Percentiles rank a stretch among this genome's conserved stretches.
These are phyloP conservation scores for Stichopus horrens DNA, from an alignment of 53 echinoderm and acorn worm species.

Conservation along the genomic window DNA sequence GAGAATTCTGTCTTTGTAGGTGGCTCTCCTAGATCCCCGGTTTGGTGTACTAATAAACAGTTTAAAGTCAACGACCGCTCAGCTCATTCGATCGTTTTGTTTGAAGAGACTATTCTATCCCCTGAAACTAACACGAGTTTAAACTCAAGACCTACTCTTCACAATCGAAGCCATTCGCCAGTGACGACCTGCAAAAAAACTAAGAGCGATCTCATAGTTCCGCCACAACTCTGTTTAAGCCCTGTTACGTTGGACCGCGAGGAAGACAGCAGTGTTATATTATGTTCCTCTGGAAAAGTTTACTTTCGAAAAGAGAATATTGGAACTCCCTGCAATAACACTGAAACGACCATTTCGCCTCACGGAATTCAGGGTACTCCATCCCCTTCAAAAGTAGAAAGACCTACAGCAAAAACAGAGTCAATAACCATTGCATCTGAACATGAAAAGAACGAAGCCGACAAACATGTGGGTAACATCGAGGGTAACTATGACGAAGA, in stretches of 20 bases:
- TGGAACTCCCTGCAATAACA: not conserved
- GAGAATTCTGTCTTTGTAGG: not conserved
- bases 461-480: not conserved
- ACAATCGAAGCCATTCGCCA: not conserved
- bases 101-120: constrained; percentile 7
- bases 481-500: not conserved
- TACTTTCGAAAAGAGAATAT: not conserved
- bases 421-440: not conserved
- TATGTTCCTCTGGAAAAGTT: constrained; percentile 26
- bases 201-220: not conserved
- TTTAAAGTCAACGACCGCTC: constrained; percentile 17
- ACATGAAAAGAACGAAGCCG: not conserved
- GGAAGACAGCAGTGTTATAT: not conserved
- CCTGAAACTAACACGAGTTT: not conserved
- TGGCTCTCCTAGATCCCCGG: not conserved
- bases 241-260: not conserved
- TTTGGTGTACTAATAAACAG: constrained; percentile 13
- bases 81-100: constrained; percentile 28
- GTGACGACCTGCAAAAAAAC: no score
- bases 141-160: not conserved
- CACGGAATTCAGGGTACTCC: not conserved
- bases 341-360: not conserved
- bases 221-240: not conserved
- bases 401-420: not conserved
- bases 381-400: not conserved